A percentile compares a stretch with the other conserved stretches of the same genome.
These are phyloP conservation scores for Asobara japonica DNA, from an alignment of 1,140 invertebrate species.

Conservation along the genomic window DNA sequence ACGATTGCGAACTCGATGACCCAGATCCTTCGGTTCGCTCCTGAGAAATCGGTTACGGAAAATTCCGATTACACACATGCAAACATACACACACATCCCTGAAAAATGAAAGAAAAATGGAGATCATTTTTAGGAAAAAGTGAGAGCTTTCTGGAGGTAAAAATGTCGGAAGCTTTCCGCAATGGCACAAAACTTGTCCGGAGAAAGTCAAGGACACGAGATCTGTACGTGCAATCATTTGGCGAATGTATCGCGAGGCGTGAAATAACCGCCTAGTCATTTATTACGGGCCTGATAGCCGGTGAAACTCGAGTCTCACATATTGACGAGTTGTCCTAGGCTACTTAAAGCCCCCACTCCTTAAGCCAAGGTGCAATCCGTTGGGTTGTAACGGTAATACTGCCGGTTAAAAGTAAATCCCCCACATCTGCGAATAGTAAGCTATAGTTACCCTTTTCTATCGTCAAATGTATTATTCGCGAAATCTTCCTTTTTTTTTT, in stretches of 20 bases:
- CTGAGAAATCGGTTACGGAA: too few relatives aligned
- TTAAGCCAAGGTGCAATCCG: background rate
- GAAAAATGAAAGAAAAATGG: too few relatives aligned
- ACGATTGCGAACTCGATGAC: too few relatives aligned
- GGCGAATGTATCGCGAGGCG: background rate
- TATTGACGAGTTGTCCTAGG: conserved; percentile 31
- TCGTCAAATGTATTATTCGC: too few relatives aligned
- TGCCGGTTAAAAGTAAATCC: background rate
- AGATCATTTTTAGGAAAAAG: too few relatives aligned
- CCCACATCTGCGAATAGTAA: too few relatives aligned
- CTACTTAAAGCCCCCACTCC: background rate
- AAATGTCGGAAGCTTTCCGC: background rate
- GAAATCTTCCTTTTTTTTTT: too few relatives aligned
- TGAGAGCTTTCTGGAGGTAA: background rate
- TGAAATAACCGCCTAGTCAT: background rate
- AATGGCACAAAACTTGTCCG: background rate
- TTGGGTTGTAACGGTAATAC: background rate
- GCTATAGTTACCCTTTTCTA: background rate
- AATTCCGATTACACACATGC: too few relatives aligned
- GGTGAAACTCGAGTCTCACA: conserved; percentile 50
- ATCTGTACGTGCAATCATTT: background rate
- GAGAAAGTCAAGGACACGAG: conserved; percentile 22
- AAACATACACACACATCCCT: too few relatives aligned
- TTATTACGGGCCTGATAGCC: conserved; percentile 36
- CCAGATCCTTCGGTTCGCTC: too few relatives aligned